Evolutionary conservation across 2,113 vertebrate genomes (phyloP).

Genomic region (Pungitius pungitius): DNA sequence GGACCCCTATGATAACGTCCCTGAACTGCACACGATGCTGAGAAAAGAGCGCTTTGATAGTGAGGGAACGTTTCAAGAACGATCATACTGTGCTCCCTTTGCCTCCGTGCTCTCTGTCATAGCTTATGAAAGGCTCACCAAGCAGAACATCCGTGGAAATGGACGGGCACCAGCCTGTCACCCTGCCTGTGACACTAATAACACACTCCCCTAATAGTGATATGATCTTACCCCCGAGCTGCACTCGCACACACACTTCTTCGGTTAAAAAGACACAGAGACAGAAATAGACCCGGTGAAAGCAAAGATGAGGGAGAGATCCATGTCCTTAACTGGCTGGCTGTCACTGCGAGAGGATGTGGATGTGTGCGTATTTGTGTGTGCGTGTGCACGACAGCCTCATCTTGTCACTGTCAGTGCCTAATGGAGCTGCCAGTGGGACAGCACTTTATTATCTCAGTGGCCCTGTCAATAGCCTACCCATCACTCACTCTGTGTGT

Average conservation of each 20-base stretch:
- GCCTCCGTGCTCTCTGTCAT: constrained; percentile 54
- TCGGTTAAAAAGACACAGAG: constrained; percentile 63
- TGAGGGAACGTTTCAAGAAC: constrained; percentile 17
- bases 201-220: constrained; percentile 73
- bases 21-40: constrained; percentile 2
- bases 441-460: constrained; percentile 82
- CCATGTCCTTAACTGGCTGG: constrained; percentile 74
- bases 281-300: constrained; percentile 73
- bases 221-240: constrained; percentile 64
- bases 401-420: constrained; percentile 78
- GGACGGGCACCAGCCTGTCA: constrained; percentile 68
- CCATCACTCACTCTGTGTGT: constrained; percentile 72
- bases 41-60: not conserved
- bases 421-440: constrained; percentile 81
- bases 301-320: constrained; percentile 70
- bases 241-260: constrained; percentile 56
- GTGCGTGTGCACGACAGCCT: constrained; percentile 59
- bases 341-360: constrained; percentile 70
- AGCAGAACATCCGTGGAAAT: constrained; percentile 74
- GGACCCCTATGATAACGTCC: not conserved
- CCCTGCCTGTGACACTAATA: constrained; percentile 76
- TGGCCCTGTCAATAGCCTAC: constrained; percentile 79
- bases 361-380: constrained; percentile 46
- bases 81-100: constrained; percentile 13
- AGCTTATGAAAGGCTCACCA: constrained; percentile 64